phyloP scores from a whole-genome alignment of 2,797 vertebrate genomes.

The Mormyrops boulengeri region DNA sequence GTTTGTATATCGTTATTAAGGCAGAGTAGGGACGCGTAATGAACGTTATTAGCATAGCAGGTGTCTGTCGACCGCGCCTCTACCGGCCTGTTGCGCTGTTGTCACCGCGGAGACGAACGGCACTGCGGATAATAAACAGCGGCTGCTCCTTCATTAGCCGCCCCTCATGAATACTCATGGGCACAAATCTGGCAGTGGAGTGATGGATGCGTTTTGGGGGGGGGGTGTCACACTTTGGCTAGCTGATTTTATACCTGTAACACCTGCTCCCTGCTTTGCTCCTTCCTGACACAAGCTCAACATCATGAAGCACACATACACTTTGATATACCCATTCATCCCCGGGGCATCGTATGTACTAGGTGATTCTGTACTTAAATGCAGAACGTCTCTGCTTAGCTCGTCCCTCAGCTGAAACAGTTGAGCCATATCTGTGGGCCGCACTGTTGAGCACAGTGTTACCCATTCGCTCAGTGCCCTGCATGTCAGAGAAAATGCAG shows the following conservation, averaged over 20 bases:
- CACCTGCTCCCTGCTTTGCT: background rate
- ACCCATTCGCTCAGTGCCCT: background rate
- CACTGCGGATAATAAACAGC: slow-evolving; percentile 22
- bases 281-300: background rate
- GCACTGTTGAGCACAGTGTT: background rate
- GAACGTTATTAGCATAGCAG: background rate
- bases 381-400: background rate
- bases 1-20: background rate
- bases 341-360: background rate
- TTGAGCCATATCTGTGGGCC: background rate
- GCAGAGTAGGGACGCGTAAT: background rate
- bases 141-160: slow-evolving; percentile 40
- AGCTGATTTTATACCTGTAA: slow-evolving; percentile 7
- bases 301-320: background rate
- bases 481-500: background rate
- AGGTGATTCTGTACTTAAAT: background rate
- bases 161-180: slow-evolving; percentile 58
- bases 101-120: background rate
- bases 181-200: slow-evolving; percentile 47
- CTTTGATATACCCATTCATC: background rate
- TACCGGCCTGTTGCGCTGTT: slow-evolving; percentile 40
- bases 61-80: background rate
- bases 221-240: slow-evolving; percentile 11
- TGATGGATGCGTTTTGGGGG: slow-evolving; percentile 37
- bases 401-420: background rate